Evolutionary conservation across 2,888 invertebrate species (phyloP).

Genomic region (Leptinotarsa rubiginosa): DNA sequence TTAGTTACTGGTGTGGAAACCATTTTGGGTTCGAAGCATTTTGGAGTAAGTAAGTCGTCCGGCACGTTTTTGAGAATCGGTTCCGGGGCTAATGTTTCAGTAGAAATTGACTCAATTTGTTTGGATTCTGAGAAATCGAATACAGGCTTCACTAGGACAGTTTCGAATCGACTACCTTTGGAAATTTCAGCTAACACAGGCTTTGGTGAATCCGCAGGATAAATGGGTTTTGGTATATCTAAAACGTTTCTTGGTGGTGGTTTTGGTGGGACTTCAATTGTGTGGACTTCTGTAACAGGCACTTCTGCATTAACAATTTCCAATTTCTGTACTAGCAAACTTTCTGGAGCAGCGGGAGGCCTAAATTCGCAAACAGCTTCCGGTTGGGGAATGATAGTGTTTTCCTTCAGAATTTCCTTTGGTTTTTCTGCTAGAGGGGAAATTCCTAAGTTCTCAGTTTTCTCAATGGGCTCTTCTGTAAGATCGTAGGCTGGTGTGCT

Average conservation of each 20-base stretch:
- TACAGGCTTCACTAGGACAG: conserved; percentile 33
- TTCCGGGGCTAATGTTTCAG: not conserved
- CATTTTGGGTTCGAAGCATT: conserved; percentile 58
- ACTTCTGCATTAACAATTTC: conserved; percentile 19
- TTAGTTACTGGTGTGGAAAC: conserved; percentile 56
- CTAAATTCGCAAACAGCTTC: conserved; percentile 54
- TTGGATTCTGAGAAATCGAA: conserved; percentile 53
- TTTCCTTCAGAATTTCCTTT: conserved; percentile 28
- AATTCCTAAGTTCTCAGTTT: conserved; percentile 35
- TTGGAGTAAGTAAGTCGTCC: conserved; percentile 42
- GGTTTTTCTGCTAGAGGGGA: conserved; percentile 17
- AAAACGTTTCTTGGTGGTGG: conserved; percentile 61
- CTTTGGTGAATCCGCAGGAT: conserved; percentile 60
- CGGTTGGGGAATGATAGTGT: conserved; percentile 38
- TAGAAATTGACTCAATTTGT: not conserved
- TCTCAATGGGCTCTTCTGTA: conserved; percentile 47
- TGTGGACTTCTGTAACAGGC: conserved; percentile 20
- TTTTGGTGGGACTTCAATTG: conserved; percentile 62
- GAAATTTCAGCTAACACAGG: conserved; percentile 51
- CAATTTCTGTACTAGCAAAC: conserved; percentile 29
- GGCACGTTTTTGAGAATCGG: conserved; percentile 31
- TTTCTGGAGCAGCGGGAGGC: conserved; percentile 34
- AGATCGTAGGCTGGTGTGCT: conserved; percentile 85
- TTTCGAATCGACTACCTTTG: conserved; percentile 28
- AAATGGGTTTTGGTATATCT: conserved; percentile 57